phyloP scores from a whole-genome alignment of 2,113 vertebrate species.

The Verasper variegatus region DNA sequence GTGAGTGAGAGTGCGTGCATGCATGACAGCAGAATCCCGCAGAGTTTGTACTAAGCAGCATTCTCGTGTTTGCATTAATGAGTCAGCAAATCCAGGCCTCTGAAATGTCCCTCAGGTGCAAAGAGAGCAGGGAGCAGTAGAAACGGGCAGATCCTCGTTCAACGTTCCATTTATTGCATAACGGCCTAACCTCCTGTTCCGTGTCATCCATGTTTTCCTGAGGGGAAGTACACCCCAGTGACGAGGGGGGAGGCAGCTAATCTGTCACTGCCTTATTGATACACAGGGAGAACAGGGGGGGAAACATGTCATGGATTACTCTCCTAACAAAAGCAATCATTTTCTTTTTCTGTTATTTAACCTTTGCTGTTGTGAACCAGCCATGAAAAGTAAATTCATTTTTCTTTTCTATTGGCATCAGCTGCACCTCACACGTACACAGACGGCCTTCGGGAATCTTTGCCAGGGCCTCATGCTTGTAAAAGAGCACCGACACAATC shows the following conservation, averaged over 20 bases:
- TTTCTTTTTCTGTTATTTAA: too few relatives aligned
- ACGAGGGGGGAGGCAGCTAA: conserved; percentile 2
- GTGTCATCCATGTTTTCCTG: conserved; percentile 47
- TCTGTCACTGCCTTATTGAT: conserved; percentile 26
- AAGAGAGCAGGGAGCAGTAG: conserved; percentile 30
- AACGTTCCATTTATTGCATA: conserved; percentile 48
- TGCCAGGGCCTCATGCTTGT: conserved; percentile 49
- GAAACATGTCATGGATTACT: not conserved
- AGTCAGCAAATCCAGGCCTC: conserved; percentile 45
- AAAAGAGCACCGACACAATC: conserved; percentile 43
- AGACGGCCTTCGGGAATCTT: conserved; percentile 56
- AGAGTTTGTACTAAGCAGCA: conserved; percentile 36
- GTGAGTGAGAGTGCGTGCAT: not conserved
- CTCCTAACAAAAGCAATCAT: not conserved
- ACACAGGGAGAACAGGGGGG: not conserved
- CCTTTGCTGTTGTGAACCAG: not conserved
- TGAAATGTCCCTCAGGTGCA: conserved; percentile 52
- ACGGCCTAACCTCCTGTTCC: conserved; percentile 50
- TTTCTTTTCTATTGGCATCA: conserved; percentile 17
- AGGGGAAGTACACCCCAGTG: conserved; percentile 14
- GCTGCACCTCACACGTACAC: conserved; percentile 48
- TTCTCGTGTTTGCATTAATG: conserved; percentile 34
- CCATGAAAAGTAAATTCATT: not conserved
- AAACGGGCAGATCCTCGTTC: conserved; percentile 43
- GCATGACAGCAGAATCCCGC: conserved; percentile 1